These are phyloP conservation scores for Laticauda laticaudata DNA, from an alignment of 2,113 vertebrate species.

Conservation along the genomic window DNA sequence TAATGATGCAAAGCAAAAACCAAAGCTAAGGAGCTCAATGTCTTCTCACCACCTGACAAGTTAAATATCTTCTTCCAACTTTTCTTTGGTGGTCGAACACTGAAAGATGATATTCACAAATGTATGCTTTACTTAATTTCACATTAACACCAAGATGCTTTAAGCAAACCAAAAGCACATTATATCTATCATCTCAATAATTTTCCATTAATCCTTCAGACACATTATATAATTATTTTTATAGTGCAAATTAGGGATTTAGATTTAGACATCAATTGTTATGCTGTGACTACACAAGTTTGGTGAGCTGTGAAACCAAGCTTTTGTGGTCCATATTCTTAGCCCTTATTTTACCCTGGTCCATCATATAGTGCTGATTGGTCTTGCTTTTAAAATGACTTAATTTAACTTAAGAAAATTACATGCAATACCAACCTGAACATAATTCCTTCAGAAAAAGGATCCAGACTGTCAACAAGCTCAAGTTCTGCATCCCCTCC, in stretches of 20 bases:
- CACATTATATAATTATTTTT: background rate
- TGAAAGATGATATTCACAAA: conserved; percentile 55
- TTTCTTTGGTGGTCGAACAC: conserved; percentile 96
- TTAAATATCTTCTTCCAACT: conserved; percentile 99
- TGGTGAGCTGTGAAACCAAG: background rate
- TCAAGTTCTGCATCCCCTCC: conserved; percentile 96
- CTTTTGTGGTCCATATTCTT: background rate
- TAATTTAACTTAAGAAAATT: background rate
- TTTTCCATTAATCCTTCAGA: background rate
- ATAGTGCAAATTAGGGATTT: background rate
- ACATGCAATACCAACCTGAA: conserved; percentile 80
- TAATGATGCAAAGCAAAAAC: conserved; percentile 98
- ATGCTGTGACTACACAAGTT: background rate
- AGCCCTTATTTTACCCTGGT: background rate
- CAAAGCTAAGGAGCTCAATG: conserved; percentile 91
- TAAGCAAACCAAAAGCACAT: background rate
- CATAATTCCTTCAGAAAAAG: conserved; percentile 96
- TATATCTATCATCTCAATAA: background rate
- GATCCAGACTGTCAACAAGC: conserved; percentile 95
- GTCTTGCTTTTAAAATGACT: background rate
- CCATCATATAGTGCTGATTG: background rate
- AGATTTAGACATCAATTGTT: background rate
- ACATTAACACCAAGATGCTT: background rate
- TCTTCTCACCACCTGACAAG: conserved; percentile 96
- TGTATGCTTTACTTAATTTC: background rate